These are phyloP conservation scores for Rhabditophanes sp. DNA, from an alignment of 2,888 invertebrate genomes.

Conservation along the genomic window DNA sequence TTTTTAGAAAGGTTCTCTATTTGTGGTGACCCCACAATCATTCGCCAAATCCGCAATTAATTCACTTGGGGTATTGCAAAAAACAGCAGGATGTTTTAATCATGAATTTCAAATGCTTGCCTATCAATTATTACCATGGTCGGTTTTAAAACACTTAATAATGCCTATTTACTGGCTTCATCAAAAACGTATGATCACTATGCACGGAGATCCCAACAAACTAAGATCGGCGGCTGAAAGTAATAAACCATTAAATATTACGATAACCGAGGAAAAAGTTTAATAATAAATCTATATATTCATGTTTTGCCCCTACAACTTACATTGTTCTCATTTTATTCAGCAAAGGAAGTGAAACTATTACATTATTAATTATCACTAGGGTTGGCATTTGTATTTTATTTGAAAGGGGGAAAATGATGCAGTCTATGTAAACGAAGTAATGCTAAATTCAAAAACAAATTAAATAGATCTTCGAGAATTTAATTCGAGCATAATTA, in stretches of 20 bases:
- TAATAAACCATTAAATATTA: not conserved
- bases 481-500: too few species aligned
- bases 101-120: constrained; percentile 35
- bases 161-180: constrained; percentile 40
- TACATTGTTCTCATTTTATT: too few species aligned
- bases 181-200: constrained; percentile 20
- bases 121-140: constrained; percentile 37
- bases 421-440: too few species aligned
- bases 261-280: not conserved
- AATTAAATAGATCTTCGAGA: too few species aligned
- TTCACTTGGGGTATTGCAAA: constrained; percentile 25
- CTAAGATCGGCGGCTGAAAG: too few species aligned
- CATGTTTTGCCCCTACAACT: constrained; percentile 1
- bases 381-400: too few species aligned
- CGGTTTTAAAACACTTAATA: constrained; percentile 33
- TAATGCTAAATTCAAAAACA: too few species aligned
- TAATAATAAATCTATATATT: not conserved
- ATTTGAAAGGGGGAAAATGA: too few species aligned
- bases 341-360: too few species aligned
- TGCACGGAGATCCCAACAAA: constrained; percentile 15
- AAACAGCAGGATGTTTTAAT: constrained; percentile 38
- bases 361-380: too few species aligned
- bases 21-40: constrained; percentile 34
- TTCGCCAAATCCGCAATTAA: constrained; percentile 34
- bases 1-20: constrained; percentile 27